Conservation (phyloP, 1,140 invertebrate species). For the Onthophagus taurus region DNA sequence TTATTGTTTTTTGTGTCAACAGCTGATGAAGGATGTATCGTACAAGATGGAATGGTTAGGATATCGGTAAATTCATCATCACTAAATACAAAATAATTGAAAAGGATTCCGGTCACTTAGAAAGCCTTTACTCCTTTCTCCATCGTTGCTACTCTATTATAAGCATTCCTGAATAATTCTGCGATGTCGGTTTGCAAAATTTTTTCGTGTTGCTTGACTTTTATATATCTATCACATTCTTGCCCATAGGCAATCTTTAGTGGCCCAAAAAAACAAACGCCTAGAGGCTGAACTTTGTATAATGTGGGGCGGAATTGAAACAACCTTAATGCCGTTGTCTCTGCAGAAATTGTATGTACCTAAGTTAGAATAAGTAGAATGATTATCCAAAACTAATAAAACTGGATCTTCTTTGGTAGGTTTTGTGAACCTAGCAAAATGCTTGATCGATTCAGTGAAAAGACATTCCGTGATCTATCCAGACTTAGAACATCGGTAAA, state of each 20-base stretch:
- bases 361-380: conserved; percentile 7
- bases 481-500: conserved; percentile 7
- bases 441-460: neutral
- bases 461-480: conserved; percentile 4
- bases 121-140: conserved; percentile 14
- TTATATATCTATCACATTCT: conserved; percentile 15
- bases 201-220: conserved; percentile 7
- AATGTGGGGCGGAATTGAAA: conserved; percentile 32
- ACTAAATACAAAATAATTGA: no score
- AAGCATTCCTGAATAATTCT: conserved; percentile 12
- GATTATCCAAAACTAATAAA: conserved; percentile 15
- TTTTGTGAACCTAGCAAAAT: conserved; percentile 4
- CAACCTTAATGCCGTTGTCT: conserved; percentile 21
- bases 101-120: no score
- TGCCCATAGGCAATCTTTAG: conserved; percentile 24
- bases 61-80: no score
- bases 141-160: conserved; percentile 12
- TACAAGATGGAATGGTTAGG: no score
- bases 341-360: conserved; percentile 14
- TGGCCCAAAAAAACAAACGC: conserved; percentile 25
- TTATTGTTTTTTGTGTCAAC: no score
- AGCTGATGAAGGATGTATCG: no score
- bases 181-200: conserved; percentile 13
- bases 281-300: conserved; percentile 28
- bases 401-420: conserved; percentile 7